A percentile compares a stretch with the other conserved stretches of the same genome.
Evolutionary conservation across 2,113 vertebrate species (phyloP).

Genomic region (Cyanoramphus novaezelandiae): DNA sequence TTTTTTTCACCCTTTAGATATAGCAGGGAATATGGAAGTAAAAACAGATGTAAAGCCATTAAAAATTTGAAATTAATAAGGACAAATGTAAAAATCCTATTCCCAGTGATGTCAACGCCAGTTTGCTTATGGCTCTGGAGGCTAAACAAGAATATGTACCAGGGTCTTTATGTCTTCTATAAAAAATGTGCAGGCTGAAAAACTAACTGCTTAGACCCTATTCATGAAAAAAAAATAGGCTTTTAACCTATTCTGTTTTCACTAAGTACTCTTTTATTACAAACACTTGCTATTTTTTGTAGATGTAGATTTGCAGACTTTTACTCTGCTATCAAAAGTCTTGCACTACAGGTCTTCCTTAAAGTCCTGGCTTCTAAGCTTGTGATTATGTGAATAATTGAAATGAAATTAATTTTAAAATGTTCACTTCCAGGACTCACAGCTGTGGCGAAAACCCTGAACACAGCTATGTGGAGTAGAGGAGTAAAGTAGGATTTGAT

Average conservation of each 20-base stretch:
- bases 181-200: neutral
- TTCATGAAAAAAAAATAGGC: neutral
- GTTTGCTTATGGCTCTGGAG: neutral
- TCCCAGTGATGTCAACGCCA: neutral
- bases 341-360: neutral
- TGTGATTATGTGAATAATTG: neutral
- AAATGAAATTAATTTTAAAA: neutral
- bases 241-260: neutral
- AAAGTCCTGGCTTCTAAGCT: neutral
- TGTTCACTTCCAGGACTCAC: neutral
- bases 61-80: neutral
- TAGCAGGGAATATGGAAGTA: neutral
- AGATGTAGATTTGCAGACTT: neutral
- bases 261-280: neutral
- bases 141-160: neutral
- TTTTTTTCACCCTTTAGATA: neutral
- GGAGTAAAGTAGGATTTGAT: neutral
- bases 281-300: neutral
- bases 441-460: neutral
- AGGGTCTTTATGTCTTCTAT: neutral
- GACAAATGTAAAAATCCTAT: neutral
- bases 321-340: neutral
- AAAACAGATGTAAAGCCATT: neutral
- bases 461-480: accelerated
- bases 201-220: neutral